Evolutionary conservation across 2,797 vertebrate genomes (phyloP), one percentile per base, ranked within the genome.

Genomic region (Sebastiscus tertius): DNA sequence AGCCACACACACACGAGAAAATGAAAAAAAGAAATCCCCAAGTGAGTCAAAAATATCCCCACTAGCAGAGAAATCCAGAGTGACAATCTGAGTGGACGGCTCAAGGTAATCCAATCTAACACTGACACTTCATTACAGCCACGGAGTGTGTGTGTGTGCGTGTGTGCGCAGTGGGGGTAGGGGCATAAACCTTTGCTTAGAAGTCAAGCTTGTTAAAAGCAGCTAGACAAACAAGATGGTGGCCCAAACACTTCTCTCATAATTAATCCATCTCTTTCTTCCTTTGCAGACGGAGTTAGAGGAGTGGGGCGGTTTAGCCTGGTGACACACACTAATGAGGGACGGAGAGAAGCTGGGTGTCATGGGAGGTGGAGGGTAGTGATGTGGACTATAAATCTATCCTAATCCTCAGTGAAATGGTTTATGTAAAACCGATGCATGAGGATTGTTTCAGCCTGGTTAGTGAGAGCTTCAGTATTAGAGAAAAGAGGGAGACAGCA

Each of bases 101-200:
- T 91, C 55, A 81, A 88, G 79, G 86, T 95, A 95, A 96, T 95
- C 93, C 93, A 94, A 91, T 94, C 93, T 87, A 88, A 91, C 89
- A 87, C 73, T 91, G 92, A 93, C 94, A 92, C 91, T 87, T 94
- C 88, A 93, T 96, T 93, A 95, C 86, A 90, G 77, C 67, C 75
- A 8, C 61, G 22, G 77, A 36, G 67, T 42, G 54, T 42, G 81
- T 24, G 63, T 14, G 58, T 22, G 59, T 68, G 62, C 18, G 75
- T 12, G 77, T 31, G 66, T 49, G 54, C 2, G 12, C 12, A 13
- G 39, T 16, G 31, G 27, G 76, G 16, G 26, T 12, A 56, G 71
- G 74, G 75, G 59, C 20, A 82, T 86, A 92, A 92, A 83, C 77
- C 89, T 86, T 87, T 71, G 39, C 85, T 90, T 81, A 82, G 68